Percentiles rank a stretch among this genome's conserved stretches.
Evolutionary conservation across 2,888 invertebrate genomes (phyloP).

Genomic region (Conchocele bisecta): DNA sequence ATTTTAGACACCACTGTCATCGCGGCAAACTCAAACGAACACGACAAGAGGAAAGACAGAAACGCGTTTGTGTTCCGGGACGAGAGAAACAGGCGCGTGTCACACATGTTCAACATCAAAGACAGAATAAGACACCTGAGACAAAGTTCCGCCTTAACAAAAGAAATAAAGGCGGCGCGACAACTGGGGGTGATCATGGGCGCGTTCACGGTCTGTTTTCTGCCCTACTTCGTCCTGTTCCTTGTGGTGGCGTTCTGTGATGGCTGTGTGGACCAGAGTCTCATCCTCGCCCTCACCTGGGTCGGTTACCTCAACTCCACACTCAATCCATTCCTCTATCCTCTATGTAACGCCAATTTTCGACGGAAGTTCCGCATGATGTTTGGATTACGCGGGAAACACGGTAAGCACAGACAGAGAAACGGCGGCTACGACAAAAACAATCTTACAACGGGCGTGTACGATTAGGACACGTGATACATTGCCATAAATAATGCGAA

Average conservation of each 20-base stretch:
- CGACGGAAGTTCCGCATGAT: slow-evolving; percentile 82
- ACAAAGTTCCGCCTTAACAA: slow-evolving; percentile 76
- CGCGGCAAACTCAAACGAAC: slow-evolving; percentile 42
- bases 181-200: slow-evolving; percentile 86
- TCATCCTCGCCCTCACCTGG: slow-evolving; percentile 84
- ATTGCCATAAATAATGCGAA: no score
- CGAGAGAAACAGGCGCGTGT: slow-evolving; percentile 60
- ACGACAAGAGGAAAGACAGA: slow-evolving; percentile 29
- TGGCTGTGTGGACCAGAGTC: slow-evolving; percentile 82
- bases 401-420: slow-evolving; percentile 36
- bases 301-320: slow-evolving; percentile 85
- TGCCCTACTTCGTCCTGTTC: slow-evolving; percentile 86
- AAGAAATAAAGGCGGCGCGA: slow-evolving; percentile 84
- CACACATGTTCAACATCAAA: slow-evolving; percentile 66
- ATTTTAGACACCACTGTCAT: slow-evolving; percentile 68
- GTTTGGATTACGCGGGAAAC: slow-evolving; percentile 61
- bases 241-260: slow-evolving; percentile 85
- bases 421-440: slow-evolving; percentile 59
- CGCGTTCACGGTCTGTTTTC: slow-evolving; percentile 85
- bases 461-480: no score
- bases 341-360: slow-evolving; percentile 84
- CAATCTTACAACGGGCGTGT: slow-evolving; percentile 67
- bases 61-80: slow-evolving; percentile 65
- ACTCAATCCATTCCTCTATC: slow-evolving; percentile 84
- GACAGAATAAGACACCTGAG: slow-evolving; percentile 71